Conservation (phyloP, 1,140 invertebrate species). For the Ectropis grisescens region DNA sequence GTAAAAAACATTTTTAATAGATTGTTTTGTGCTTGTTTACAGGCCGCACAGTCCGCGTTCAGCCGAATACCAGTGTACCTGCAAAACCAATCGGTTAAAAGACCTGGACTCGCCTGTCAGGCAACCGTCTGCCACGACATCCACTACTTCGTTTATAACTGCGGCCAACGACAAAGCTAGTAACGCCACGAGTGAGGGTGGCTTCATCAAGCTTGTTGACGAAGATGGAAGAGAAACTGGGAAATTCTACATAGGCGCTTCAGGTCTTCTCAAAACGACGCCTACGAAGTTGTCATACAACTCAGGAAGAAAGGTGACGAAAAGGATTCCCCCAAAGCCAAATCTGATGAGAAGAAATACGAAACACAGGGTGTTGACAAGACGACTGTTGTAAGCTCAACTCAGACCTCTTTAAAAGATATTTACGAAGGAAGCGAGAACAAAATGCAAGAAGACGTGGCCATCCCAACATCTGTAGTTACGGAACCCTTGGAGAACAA, state of each 20-base stretch:
- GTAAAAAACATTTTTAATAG: too few relatives aligned
- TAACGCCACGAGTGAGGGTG: conserved; percentile 15
- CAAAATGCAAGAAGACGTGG: neutral
- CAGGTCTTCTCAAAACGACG: conserved; percentile 48
- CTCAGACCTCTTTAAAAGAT: neutral
- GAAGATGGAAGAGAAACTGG: conserved; percentile 30
- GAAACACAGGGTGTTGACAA: neutral
- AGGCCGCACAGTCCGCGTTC: too few relatives aligned
- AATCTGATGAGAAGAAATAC: neutral
- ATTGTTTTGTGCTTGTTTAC: too few relatives aligned
- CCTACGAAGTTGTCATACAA: conserved; percentile 58
- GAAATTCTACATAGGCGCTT: conserved; percentile 53
- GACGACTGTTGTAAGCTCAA: neutral
- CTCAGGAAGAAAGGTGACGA: conserved; percentile 44
- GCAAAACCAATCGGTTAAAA: too few relatives aligned
- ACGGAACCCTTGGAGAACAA: too few relatives aligned
- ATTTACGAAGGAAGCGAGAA: neutral
- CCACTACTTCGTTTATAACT: conserved; percentile 35
- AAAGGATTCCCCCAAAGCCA: conserved; percentile 10
- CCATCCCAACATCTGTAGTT: neutral
- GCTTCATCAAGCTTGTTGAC: conserved; percentile 34
- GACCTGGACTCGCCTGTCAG: too few relatives aligned
- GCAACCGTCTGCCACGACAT: conserved; percentile 26
- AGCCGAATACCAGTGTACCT: too few relatives aligned
- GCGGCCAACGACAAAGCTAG: too few relatives aligned